Evolutionary conservation across 2,797 vertebrate genomes (phyloP), one percentile per base, ranked within the genome.

Genomic region (Hippopotamyrus pictus): DNA sequence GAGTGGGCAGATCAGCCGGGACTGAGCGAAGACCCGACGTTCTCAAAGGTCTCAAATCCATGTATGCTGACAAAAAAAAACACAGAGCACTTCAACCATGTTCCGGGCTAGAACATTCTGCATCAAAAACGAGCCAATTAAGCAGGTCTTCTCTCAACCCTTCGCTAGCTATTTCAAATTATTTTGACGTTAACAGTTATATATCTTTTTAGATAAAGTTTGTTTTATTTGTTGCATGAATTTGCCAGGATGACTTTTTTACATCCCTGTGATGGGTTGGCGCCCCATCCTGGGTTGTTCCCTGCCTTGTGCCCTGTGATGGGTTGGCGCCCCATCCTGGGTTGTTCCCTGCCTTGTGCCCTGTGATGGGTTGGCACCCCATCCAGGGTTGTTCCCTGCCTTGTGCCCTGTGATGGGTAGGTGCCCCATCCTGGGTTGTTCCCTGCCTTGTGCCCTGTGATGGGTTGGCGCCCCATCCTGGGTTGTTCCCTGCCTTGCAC

Each of bases 31-130:
- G 73, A 53, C 17, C 48, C n/a, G 3, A 41, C 79, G 19, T 83
- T 88, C 73, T 88, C 50, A 83, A 19, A 54, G 12, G 73, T 88
- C 73, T 88, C 17, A 76, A 83, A 50, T 29, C 33, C 73, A 88
- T 76, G 33, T 76, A 76, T 17, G 2, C 44, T 83, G 79, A 41
- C 51, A 82, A 59, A 82, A 79, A n/a, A 83, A 46, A 46, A 37
- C 19, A 46, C 2, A 22, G 17, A 83, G 41, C 41, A 83, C 44
- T 48, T 48, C 79, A 48, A 12, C 7, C 79, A n/a, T 8, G 4
- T 44, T 48, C 17, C 1, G 2, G 44, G n/a, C 9, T 1, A n/a
- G 79, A 83, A 46, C 44, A 48, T 48, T 48, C 44, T 46, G 79
- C 22, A 48, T 83, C 79, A 83, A 46, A 46, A n/a, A n/a, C 1